Percentiles rank a stretch among this genome's conserved stretches.
Conservation (phyloP, 2,888 invertebrate species). For the Idaea biselata region DNA sequence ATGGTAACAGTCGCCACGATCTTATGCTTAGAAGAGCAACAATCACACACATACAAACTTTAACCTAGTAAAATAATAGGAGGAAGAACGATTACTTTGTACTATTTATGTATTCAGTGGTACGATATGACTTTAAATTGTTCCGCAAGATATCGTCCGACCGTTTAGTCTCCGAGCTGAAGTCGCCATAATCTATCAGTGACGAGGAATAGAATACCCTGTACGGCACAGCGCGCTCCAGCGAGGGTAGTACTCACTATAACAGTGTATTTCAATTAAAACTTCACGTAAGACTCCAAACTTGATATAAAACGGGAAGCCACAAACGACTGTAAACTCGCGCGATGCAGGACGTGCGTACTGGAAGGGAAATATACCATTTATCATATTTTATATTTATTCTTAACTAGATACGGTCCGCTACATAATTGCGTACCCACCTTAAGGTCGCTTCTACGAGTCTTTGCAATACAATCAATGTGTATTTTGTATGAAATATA, state of each 20-base stretch:
- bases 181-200: not conserved
- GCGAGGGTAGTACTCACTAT: not conserved
- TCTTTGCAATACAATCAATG: too few species aligned
- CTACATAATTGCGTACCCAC: too few species aligned
- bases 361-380: not conserved
- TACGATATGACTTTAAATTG: not conserved
- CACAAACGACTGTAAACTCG: not conserved
- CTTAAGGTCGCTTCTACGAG: too few species aligned
- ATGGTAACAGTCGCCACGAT: too few species aligned
- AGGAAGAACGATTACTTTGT: too few species aligned
- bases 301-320: not conserved
- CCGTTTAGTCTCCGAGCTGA: not conserved
- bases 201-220: not conserved
- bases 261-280: slow-evolving; percentile 7
- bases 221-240: too few species aligned
- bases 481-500: too few species aligned
- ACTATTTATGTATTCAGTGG: too few species aligned
- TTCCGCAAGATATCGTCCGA: not conserved
- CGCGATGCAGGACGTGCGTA: not conserved
- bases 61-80: too few species aligned
- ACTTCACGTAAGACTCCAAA: not conserved
- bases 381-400: not conserved
- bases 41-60: too few species aligned
- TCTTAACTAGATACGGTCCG: too few species aligned
- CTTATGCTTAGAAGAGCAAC: too few species aligned